Evolutionary conservation across 2,113 vertebrate genomes (phyloP).

Genomic region (Origma solitaria): DNA sequence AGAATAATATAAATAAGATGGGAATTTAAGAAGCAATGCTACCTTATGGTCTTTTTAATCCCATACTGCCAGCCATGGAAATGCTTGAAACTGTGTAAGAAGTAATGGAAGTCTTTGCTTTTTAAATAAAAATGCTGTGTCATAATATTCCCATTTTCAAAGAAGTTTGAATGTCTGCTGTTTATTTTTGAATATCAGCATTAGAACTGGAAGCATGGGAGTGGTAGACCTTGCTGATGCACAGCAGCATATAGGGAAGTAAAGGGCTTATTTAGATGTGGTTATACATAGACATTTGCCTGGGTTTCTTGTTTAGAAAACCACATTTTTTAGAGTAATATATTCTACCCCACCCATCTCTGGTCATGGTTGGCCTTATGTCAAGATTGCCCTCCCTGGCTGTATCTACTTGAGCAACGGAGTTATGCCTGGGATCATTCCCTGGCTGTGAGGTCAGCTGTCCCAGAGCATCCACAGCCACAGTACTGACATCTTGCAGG

Average conservation of each 20-base stretch:
- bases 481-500: neutral
- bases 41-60: neutral
- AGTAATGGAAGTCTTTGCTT: neutral
- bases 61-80: neutral
- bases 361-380: neutral
- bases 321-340: neutral
- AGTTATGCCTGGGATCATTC: neutral
- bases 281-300: neutral
- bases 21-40: neutral
- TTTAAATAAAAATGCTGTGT: neutral
- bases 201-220: neutral
- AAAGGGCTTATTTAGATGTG: neutral
- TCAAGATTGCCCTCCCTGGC: neutral
- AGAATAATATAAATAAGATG: neutral
- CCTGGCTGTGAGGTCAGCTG: neutral
- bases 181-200: neutral
- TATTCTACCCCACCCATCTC: neutral
- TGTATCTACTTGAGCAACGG: neutral
- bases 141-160: neutral
- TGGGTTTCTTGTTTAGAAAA: neutral
- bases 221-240: neutral
- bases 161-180: neutral
- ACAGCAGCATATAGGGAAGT: neutral
- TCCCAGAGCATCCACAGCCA: neutral
- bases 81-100: neutral